Conservation (phyloP, 2,113 vertebrate genomes). For the Thermophis baileyi region DNA sequence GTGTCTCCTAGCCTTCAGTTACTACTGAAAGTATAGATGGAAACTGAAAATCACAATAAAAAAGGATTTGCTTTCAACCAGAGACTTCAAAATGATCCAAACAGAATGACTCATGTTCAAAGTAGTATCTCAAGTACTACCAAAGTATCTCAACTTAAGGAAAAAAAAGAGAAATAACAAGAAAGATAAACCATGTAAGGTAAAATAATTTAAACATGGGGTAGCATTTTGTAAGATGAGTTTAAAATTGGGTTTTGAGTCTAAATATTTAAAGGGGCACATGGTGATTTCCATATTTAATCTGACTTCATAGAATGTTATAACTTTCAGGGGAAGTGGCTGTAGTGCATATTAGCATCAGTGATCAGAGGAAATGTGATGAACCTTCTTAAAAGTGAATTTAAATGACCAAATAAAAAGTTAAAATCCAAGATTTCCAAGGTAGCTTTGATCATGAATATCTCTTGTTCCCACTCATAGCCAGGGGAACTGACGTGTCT, state of each 20-base stretch:
- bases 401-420: background rate
- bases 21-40: background rate
- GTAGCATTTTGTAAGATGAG: background rate
- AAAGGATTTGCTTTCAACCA: background rate
- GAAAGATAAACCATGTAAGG: background rate
- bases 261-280: background rate
- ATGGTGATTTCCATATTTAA: background rate
- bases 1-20: background rate
- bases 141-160: background rate
- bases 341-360: background rate
- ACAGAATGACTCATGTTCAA: background rate
- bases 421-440: background rate
- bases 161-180: background rate
- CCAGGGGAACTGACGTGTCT: background rate
- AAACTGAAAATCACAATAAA: background rate
- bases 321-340: background rate
- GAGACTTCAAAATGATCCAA: background rate
- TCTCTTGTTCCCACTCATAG: background rate
- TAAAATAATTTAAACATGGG: background rate
- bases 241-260: background rate
- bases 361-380: background rate
- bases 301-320: background rate
- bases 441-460: background rate
- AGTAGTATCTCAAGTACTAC: background rate
- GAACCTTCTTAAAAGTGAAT: background rate